Percentiles rank a stretch among this genome's conserved stretches.
Evolutionary conservation across 2,797 vertebrate genomes (phyloP).

Genomic region (Helarctos malayanus): DNA sequence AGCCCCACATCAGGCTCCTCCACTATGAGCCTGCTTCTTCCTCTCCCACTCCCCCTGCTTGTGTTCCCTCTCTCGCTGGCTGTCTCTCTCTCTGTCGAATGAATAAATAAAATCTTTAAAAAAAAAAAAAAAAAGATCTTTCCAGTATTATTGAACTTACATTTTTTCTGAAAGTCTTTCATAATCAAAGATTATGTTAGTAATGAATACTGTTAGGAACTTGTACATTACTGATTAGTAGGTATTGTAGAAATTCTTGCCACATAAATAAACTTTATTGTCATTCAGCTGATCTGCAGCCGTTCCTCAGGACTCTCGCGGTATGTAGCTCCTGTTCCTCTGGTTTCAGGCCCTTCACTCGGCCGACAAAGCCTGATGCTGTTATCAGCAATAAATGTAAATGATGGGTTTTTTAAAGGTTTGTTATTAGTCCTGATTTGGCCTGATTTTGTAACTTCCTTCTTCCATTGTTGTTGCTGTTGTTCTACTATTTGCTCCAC

Average conservation of each 20-base stretch:
- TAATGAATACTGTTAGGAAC: neutral
- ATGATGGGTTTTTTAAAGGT: neutral
- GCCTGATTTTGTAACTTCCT: neutral
- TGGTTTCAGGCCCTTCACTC: neutral
- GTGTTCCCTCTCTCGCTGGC: too few relatives aligned
- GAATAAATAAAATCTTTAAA: too few relatives aligned
- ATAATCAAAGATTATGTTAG: neutral
- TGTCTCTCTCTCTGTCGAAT: too few relatives aligned
- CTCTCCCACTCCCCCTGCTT: too few relatives aligned
- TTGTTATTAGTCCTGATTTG: neutral
- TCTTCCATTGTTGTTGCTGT: neutral
- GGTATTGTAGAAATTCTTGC: neutral
- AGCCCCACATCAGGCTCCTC: too few relatives aligned
- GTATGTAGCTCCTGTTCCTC: neutral
- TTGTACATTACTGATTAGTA: neutral
- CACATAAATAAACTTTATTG: neutral
- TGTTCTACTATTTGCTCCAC: neutral
- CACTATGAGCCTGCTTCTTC: too few relatives aligned
- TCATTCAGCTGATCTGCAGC: neutral
- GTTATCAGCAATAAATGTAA: neutral
- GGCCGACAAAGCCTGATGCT: neutral
- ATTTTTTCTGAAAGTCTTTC: neutral
- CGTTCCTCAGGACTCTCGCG: neutral
- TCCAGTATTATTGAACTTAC: constrained; percentile 9
- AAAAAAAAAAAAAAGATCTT: too few relatives aligned